Evolutionary conservation across 2,888 invertebrate species (phyloP).

Genomic region (Dinocampus coccinellae): DNA sequence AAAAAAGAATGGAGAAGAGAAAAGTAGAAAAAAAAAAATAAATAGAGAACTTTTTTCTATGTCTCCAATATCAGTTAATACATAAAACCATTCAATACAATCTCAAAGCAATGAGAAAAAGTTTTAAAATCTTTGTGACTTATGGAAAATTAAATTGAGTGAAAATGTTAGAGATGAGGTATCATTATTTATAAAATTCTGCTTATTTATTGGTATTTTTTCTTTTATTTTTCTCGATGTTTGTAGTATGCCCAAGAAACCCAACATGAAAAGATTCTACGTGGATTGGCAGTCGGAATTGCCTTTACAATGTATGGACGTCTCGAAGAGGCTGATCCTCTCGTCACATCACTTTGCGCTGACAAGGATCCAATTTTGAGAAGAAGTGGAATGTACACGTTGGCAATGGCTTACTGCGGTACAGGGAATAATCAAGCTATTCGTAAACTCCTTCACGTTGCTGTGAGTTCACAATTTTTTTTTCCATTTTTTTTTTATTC

Average conservation of each 20-base stretch:
- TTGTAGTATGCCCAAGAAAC: slow-evolving; percentile 90
- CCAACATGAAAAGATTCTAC: slow-evolving; percentile 97
- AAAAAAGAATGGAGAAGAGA: background rate
- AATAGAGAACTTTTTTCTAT: too few relatives aligned
- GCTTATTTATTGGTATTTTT: background rate
- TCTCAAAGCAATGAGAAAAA: background rate
- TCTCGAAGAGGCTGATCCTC: slow-evolving; percentile 94
- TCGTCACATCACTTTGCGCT: slow-evolving; percentile 88
- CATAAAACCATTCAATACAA: background rate
- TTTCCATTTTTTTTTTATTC: background rate
- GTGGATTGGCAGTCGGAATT: slow-evolving; percentile 97
- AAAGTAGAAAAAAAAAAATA: background rate
- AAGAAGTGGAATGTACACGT: slow-evolving; percentile 97
- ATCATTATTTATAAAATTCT: background rate
- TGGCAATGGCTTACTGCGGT: slow-evolving; percentile 98
- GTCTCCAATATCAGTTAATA: background rate
- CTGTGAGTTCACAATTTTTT: slow-evolving; percentile 74
- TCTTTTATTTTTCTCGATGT: background rate
- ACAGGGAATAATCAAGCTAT: slow-evolving; percentile 98
- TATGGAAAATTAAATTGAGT: too few relatives aligned
- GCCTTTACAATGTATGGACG: slow-evolving; percentile 97
- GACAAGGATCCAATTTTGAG: slow-evolving; percentile 97
- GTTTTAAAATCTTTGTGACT: too few relatives aligned
- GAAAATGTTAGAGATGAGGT: too few relatives aligned
- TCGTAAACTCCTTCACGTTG: slow-evolving; percentile 92